A percentile compares a stretch with the other conserved stretches of the same genome.
phyloP scores from a whole-genome alignment of 2,797 vertebrate species.

The Lophius americanus region DNA sequence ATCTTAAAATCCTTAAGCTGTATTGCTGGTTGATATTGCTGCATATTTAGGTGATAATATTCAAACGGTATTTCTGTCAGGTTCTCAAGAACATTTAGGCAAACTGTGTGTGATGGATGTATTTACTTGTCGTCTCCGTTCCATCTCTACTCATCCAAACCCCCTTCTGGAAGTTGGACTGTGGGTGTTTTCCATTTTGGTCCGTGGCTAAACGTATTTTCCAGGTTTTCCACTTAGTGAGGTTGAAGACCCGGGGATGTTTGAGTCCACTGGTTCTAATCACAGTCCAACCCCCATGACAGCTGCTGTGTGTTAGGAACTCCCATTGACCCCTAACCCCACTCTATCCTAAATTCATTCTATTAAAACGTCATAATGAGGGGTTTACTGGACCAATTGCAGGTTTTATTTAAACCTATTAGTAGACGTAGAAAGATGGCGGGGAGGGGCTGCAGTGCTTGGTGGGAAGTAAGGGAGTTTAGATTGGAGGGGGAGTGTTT shows the following conservation, averaged over 20 bases:
- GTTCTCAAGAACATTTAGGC: constrained; percentile 35
- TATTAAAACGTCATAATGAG: constrained; percentile 93
- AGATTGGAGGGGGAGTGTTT: constrained; percentile 56
- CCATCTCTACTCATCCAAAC: constrained; percentile 36
- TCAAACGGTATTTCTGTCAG: constrained; percentile 18
- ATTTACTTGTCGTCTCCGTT: constrained; percentile 22
- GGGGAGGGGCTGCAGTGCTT: constrained; percentile 15
- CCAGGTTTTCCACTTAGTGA: constrained; percentile 82
- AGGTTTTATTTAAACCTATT: constrained; percentile 91
- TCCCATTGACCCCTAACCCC: constrained; percentile 84
- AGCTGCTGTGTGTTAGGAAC: constrained; percentile 87
- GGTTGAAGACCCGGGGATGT: constrained; percentile 75
- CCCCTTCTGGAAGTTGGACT: constrained; percentile 34
- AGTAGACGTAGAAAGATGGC: constrained; percentile 71
- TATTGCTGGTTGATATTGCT: constrained; percentile 2
- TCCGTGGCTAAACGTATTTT: constrained; percentile 80
- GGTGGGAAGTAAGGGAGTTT: constrained; percentile 40
- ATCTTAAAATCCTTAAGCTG: not conserved
- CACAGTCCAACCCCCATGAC: constrained; percentile 76
- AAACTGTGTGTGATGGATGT: constrained; percentile 38
- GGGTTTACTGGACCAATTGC: constrained; percentile 90
- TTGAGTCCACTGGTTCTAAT: constrained; percentile 80
- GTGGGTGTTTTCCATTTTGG: constrained; percentile 73
- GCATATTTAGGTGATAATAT: constrained; percentile 17
- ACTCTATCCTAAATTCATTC: constrained; percentile 86